Conservation (phyloP, 2,113 vertebrate genomes). For the Chunga burmeisteri region DNA sequence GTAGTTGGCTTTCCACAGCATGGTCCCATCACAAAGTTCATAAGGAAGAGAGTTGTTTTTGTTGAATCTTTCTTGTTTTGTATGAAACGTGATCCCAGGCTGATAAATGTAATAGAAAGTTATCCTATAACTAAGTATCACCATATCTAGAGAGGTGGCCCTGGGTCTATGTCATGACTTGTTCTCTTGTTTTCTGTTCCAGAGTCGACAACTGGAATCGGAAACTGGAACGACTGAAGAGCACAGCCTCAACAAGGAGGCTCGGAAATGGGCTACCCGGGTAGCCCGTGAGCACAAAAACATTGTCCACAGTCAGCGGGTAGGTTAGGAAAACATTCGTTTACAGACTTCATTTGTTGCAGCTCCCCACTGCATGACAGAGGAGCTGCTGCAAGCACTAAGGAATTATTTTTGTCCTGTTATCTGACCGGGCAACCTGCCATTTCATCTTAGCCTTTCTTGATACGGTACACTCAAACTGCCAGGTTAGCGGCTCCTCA, state of each 20-base stretch:
- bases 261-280: slow-evolving; percentile 94
- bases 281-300: slow-evolving; percentile 95
- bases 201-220: slow-evolving; percentile 95
- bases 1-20: not conserved
- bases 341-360: accelerated
- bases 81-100: not conserved
- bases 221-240: slow-evolving; percentile 95
- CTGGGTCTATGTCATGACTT: accelerated
- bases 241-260: slow-evolving; percentile 98
- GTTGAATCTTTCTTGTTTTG: not conserved
- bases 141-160: not conserved
- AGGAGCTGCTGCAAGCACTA: not conserved
- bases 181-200: not conserved
- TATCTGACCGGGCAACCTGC: not conserved
- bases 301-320: slow-evolving; percentile 91
- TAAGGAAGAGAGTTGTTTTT: not conserved
- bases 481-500: not conserved
- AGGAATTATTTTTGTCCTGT: not conserved
- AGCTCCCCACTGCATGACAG: not conserved
- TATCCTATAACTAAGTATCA: not conserved
- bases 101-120: accelerated
- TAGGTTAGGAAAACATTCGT: slow-evolving; percentile 15
- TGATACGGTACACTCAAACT: accelerated
- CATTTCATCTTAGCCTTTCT: not conserved
- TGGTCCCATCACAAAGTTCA: not conserved